Conservation (phyloP, 1,140 invertebrate genomes). For the Brachionus plicatilis region DNA sequence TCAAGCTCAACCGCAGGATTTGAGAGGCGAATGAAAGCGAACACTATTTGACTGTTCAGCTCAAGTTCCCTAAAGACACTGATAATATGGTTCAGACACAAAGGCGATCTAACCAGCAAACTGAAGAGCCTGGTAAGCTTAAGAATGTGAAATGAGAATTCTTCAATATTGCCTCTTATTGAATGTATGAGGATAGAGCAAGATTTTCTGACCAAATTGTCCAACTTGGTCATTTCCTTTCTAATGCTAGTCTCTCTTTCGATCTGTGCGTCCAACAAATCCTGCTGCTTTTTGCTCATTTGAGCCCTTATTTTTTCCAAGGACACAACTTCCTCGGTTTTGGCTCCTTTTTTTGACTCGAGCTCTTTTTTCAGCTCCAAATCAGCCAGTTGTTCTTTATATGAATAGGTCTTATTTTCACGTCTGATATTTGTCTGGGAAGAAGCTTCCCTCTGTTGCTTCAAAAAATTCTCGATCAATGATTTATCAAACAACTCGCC, state of each 20-base stretch:
- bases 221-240: background rate
- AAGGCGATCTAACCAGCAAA: background rate
- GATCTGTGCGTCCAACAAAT: background rate
- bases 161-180: background rate
- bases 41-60: background rate
- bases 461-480: background rate
- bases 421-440: slow-evolving; percentile 80
- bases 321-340: background rate
- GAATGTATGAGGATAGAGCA: background rate
- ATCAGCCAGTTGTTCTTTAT: slow-evolving; percentile 92
- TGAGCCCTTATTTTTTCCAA: background rate
- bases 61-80: background rate
- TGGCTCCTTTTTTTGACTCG: background rate
- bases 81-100: background rate
- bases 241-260: background rate
- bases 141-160: background rate
- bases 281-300: slow-evolving; percentile 36
- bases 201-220: background rate
- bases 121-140: background rate
- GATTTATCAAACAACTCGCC: slow-evolving; percentile 15
- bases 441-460: background rate
- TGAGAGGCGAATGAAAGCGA: background rate
- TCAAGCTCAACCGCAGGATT: background rate
- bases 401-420: slow-evolving; percentile 92
- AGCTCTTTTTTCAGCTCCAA: slow-evolving; percentile 70